Evolutionary conservation across 2,113 vertebrate genomes (phyloP).

Genomic region (Channa maculata): DNA sequence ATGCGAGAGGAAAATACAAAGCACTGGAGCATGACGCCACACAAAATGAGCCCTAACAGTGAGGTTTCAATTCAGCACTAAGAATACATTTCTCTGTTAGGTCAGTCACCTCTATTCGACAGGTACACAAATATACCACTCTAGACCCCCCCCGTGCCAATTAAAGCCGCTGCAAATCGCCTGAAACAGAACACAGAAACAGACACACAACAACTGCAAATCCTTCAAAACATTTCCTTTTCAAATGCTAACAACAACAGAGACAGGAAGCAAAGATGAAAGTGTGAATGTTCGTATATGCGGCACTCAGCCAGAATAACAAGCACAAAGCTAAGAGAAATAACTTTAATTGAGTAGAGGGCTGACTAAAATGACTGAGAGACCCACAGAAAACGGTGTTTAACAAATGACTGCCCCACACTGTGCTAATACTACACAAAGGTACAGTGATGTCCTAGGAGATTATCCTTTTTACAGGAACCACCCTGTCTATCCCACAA

Average conservation of each 20-base stretch:
- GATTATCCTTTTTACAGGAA: no score
- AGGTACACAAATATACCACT: conserved; percentile 16
- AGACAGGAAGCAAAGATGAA: background rate
- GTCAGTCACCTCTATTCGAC: conserved; percentile 1
- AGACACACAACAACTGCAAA: conserved; percentile 2
- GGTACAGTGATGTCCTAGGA: no score
- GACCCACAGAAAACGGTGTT: background rate
- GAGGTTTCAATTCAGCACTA: background rate
- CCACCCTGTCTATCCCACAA: no score
- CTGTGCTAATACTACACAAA: background rate
- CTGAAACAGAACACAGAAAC: conserved; percentile 26
- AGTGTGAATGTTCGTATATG: background rate
- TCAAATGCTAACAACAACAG: conserved; percentile 26
- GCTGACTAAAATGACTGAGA: conserved; percentile 14
- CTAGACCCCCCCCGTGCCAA: conserved; percentile 4
- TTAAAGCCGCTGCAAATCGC: conserved; percentile 20
- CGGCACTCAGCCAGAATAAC: background rate
- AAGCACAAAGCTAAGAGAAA: background rate
- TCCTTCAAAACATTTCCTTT: conserved; percentile 12
- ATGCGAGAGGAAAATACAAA: conserved; percentile 18
- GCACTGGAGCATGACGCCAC: background rate
- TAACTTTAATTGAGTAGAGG: conserved; percentile 8
- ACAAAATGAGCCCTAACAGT: background rate
- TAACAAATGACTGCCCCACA: background rate
- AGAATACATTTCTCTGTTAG: background rate